Percentiles rank a stretch among this genome's conserved stretches.
Conservation (phyloP, 2,113 vertebrate species). For the Panthera leo region DNA sequence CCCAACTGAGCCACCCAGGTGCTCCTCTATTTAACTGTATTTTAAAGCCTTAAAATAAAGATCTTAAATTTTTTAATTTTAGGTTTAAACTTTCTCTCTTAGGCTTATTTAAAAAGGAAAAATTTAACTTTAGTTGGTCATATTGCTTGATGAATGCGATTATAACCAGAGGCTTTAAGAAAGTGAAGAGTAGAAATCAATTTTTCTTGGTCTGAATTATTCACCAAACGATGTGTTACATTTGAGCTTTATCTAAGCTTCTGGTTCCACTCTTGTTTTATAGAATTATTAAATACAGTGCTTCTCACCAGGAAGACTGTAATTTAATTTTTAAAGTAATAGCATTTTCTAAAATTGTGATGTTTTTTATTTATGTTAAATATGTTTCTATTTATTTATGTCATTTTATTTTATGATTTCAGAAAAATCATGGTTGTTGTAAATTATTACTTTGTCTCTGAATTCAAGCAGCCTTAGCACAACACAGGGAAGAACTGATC, state of each 20-base stretch:
- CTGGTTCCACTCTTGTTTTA: not conserved
- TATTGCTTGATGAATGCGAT: not conserved
- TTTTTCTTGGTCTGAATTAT: slow-evolving; percentile 29
- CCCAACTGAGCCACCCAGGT: no score
- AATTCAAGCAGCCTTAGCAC: not conserved
- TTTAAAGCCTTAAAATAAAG: not conserved
- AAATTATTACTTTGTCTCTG: slow-evolving; percentile 1
- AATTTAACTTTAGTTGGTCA: not conserved
- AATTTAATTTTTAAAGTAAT: not conserved
- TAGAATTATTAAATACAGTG: not conserved
- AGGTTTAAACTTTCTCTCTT: not conserved
- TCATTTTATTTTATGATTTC: not conserved
- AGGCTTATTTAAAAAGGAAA: not conserved
- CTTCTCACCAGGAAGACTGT: not conserved
- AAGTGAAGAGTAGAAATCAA: not conserved
- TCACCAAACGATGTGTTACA: not conserved
- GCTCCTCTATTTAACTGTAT: not conserved
- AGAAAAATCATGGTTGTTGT: not conserved
- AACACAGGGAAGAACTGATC: not conserved
- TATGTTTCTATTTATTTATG: no score
- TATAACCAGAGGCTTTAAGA: not conserved
- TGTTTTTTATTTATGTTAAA: not conserved
- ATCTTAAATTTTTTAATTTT: not conserved
- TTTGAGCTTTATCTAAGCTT: not conserved
- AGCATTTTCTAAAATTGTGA: not conserved